Conservation (phyloP, 2,113 vertebrate species). For the Micromys minutus region DNA sequence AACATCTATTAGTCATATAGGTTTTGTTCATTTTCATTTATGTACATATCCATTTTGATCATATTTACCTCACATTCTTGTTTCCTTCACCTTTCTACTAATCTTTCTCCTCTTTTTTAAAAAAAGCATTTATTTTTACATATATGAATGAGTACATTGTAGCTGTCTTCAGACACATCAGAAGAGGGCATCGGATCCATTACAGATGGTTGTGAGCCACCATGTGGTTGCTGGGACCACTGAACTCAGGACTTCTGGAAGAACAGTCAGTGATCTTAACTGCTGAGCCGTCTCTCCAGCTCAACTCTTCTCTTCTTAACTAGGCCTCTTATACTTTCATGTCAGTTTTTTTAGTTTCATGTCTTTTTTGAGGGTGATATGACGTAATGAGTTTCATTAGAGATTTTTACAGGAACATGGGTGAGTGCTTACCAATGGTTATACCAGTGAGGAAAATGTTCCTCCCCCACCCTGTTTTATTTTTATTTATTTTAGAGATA, state of each 20-base stretch:
- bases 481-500: not conserved
- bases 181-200: too few relatives aligned
- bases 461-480: not conserved
- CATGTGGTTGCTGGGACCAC: too few relatives aligned
- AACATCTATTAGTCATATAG: not conserved
- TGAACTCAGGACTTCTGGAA: too few relatives aligned
- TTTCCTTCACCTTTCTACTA: not conserved
- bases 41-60: not conserved
- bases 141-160: too few relatives aligned
- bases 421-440: not conserved
- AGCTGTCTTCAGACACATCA: too few relatives aligned
- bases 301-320: not conserved
- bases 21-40: not conserved
- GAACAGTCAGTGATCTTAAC: too few relatives aligned
- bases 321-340: not conserved
- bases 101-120: not conserved
- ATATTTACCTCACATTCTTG: not conserved
- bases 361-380: not conserved
- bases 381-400: not conserved
- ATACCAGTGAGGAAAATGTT: not conserved
- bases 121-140: too few relatives aligned
- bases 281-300: too few relatives aligned
- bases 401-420: not conserved
- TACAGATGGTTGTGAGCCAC: too few relatives aligned
- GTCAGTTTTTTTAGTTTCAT: not conserved